Percentiles rank a stretch among this genome's conserved stretches.
These are phyloP conservation scores for Boloria euphrosyne DNA, from an alignment of 2,888 invertebrate species.

Conservation along the genomic window DNA sequence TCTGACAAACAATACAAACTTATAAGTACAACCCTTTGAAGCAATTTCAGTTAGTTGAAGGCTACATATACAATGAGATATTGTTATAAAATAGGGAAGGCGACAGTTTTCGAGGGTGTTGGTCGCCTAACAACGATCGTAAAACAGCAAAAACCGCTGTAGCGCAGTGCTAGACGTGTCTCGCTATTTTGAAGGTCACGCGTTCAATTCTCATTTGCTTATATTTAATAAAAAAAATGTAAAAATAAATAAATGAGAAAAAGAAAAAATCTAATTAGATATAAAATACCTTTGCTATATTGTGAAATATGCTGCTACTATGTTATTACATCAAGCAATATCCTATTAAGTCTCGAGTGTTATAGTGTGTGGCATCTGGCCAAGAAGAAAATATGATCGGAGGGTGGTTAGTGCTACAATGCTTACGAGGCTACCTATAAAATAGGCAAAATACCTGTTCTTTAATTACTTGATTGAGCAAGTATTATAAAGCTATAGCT, in stretches of 20 bases:
- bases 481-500: too few species aligned
- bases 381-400: slow-evolving; percentile 16
- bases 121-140: neutral
- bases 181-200: too few species aligned
- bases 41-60: neutral
- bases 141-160: too few species aligned
- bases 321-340: slow-evolving; percentile 3
- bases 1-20: too few species aligned
- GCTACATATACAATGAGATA: slow-evolving; percentile 4
- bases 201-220: too few species aligned
- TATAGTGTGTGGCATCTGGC: slow-evolving; percentile 19
- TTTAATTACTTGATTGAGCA: too few species aligned
- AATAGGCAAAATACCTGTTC: slow-evolving; percentile 5
- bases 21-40: neutral
- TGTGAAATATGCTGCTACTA: neutral
- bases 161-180: too few species aligned
- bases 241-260: too few species aligned
- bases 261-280: neutral
- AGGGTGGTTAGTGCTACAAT: neutral
- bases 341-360: slow-evolving; percentile 2
- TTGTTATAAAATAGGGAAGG: neutral
- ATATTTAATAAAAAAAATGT: too few species aligned
- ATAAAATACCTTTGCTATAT: neutral
- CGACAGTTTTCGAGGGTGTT: slow-evolving; percentile 6
- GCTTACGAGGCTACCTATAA: slow-evolving; percentile 8